Base-by-base conservation (phyloP, 2,888 invertebrate genomes). In the Muscina levida region DNA sequence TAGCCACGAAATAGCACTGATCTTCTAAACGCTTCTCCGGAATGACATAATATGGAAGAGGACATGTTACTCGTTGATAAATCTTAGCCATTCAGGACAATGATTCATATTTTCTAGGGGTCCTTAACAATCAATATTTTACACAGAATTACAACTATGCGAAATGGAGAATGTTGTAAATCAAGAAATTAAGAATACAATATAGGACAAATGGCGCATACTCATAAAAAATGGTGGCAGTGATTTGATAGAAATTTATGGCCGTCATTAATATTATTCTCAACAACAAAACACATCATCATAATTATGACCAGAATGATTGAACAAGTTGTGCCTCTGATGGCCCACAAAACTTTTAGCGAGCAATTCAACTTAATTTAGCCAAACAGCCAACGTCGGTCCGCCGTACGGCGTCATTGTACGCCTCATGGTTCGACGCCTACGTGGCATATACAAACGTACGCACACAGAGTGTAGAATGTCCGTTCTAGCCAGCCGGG, bases 161-260 rank as follows among this genome's bases (percentile, higher is more conserved):
- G n/a, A n/a, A n/a, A n/a, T n/a, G n/a, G n/a, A n/a, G n/a, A 31
- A 72, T 31, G 77, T 72, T 31, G 51, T 77, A 77, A 77, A 67
- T 67, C 48, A 72, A 31, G 31, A 72, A 51, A 65, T 67, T 77
- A 31, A 22, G 31, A 5, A 31, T 31, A 31, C 3, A 31, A 31
- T 31, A n/a, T 31, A 56, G 56, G 57, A 15, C n/a, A n/a, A n/a
- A n/a, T n/a, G 31, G 17, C 57, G 15, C 13, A 39, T 2, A 59
- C 15, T 59, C 39, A 31, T 62, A 62, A 62, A 62, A 62, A 42
- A 62, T 62, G 62, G 42, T 42, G 42, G 62, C 62, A 42, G 8
- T 62, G 62, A 62, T 62, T 62, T 62, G 39, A 62, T 62, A 62
- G 62, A 62, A 62, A 62, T 62, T 62, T 62, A 62, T 62, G 39